Evolutionary conservation across 2,888 invertebrate genomes (phyloP).

Genomic region (Nemapogon koenigi): DNA sequence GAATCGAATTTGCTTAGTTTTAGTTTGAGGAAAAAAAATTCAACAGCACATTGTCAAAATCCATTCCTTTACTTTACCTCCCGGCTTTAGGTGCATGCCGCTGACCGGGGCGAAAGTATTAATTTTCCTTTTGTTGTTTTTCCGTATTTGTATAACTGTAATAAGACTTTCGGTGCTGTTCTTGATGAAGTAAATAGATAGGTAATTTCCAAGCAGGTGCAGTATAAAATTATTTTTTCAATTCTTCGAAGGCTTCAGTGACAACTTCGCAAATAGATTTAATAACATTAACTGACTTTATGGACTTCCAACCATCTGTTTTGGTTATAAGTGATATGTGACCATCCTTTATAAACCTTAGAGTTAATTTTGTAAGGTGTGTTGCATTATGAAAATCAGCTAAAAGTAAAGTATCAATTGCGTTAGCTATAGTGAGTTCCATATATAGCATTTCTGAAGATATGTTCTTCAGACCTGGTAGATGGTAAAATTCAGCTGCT

Average conservation of each 20-base stretch:
- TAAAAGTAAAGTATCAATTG: constrained; percentile 45
- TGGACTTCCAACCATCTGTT: constrained; percentile 46
- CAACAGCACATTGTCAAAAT: no score
- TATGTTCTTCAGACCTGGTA: constrained; percentile 41
- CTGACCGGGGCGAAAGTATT: no score
- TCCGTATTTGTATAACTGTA: no score
- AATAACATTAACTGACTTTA: constrained; percentile 46
- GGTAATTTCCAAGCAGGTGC: no score
- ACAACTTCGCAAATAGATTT: constrained; percentile 54
- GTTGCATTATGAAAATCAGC: constrained; percentile 51
- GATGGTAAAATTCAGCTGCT: constrained; percentile 52
- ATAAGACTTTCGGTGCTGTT: no score
- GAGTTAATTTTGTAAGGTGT: constrained; percentile 35
- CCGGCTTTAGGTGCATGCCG: no score
- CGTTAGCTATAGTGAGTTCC: constrained; percentile 50
- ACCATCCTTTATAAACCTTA: constrained; percentile 54
- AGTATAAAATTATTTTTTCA: constrained; percentile 32
- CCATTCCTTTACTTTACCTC: no score
- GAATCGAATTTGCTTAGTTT: no score
- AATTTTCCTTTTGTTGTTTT: no score
- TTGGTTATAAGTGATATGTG: constrained; percentile 47
- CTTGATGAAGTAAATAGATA: no score
- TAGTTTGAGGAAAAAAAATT: no score
- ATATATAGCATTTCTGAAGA: constrained; percentile 52
- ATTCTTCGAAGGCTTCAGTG: constrained; percentile 41